Conservation (phyloP, 2,113 vertebrate species). For the Notiomystis cincta region DNA sequence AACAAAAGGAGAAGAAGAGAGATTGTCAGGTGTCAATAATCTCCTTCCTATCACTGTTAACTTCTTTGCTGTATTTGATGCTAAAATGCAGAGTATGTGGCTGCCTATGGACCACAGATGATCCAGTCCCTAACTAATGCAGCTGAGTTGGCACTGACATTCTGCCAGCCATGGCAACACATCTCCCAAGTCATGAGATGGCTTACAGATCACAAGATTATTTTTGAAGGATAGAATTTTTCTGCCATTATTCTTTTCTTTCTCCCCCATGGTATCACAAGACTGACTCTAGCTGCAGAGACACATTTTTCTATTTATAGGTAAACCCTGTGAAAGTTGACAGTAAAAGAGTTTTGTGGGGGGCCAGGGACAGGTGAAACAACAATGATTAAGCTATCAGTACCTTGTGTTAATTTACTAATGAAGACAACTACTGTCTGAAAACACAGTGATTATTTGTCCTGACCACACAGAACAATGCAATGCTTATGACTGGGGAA, state of each 20-base stretch:
- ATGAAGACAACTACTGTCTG: background rate
- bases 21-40: background rate
- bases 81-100: background rate
- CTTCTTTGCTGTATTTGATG: background rate
- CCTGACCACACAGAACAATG: background rate
- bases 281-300: background rate
- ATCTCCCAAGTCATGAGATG: background rate
- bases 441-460: background rate
- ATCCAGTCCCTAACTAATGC: accelerated
- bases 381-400: background rate
- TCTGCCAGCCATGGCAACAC: background rate
- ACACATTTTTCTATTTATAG: background rate
- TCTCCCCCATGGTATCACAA: background rate
- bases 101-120: background rate
- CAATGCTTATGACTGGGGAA: background rate
- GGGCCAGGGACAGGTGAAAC: background rate
- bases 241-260: background rate
- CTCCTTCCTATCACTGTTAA: background rate
- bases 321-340: background rate
- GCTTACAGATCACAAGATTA: background rate
- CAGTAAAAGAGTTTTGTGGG: background rate
- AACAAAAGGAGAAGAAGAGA: too few species aligned
- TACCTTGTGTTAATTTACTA: background rate
- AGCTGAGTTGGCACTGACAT: background rate
- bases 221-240: background rate